Evolutionary conservation across 2,888 invertebrate species (phyloP).

Genomic region (Odontocolon sp.): DNA sequence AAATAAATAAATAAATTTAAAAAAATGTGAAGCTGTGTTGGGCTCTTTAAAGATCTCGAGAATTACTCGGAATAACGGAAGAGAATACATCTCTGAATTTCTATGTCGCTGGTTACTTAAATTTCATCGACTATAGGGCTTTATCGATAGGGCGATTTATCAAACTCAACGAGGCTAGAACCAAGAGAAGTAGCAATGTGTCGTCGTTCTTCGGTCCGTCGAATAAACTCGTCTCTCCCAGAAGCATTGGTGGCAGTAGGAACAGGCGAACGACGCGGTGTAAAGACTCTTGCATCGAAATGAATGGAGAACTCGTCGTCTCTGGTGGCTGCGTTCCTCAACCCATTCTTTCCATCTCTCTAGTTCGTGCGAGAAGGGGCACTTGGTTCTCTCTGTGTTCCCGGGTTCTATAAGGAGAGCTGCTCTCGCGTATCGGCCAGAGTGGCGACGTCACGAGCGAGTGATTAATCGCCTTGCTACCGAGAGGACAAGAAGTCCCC

Average conservation of each 20-base stretch:
- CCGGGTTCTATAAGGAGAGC: slow-evolving; percentile 31
- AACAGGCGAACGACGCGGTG: slow-evolving; percentile 8
- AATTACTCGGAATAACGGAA: too few relatives aligned
- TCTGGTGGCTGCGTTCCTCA: slow-evolving; percentile 12
- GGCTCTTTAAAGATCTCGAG: too few relatives aligned
- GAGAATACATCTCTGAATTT: neutral
- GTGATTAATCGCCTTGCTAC: slow-evolving; percentile 54
- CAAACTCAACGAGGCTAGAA: slow-evolving; percentile 28
- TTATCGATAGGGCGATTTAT: slow-evolving; percentile 43
- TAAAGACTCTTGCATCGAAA: slow-evolving; percentile 21
- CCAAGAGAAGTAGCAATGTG: neutral
- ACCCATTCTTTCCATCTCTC: slow-evolving; percentile 18
- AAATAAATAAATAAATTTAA: too few relatives aligned
- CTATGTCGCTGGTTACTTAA: slow-evolving; percentile 25
- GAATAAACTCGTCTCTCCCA: slow-evolving; percentile 36
- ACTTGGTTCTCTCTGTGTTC: slow-evolving; percentile 38
- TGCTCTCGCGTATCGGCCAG: slow-evolving; percentile 48
- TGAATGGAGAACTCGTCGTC: slow-evolving; percentile 34
- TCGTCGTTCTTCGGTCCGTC: neutral
- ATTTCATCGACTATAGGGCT: slow-evolving; percentile 22
- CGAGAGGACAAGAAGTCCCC: slow-evolving; percentile 40
- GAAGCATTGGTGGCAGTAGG: slow-evolving; percentile 11
- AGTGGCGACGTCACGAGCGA: slow-evolving; percentile 55
- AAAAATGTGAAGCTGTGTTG: too few relatives aligned
- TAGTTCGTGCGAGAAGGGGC: neutral